Evolutionary conservation across 2,888 invertebrate genomes (phyloP).

Genomic region (Monochamus alternatus): DNA sequence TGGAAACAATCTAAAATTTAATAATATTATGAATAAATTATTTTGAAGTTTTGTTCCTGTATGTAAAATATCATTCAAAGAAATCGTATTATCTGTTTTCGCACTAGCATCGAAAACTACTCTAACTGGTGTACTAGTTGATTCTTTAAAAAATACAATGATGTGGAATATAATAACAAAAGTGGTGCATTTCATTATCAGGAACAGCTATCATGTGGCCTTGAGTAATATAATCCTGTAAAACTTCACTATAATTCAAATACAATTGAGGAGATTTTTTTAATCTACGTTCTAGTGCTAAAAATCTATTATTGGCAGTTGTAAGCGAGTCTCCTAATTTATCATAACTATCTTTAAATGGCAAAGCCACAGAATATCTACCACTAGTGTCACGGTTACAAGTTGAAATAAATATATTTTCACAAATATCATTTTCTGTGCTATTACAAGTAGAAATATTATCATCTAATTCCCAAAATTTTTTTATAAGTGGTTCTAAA

Average conservation of each 20-base stretch:
- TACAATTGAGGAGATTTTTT: neutral
- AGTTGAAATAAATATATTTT: constrained; percentile 8
- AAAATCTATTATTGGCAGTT: constrained; percentile 15
- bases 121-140: constrained; percentile 10
- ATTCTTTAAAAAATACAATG: constrained; percentile 15
- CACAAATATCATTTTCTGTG: constrained; percentile 13
- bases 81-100: constrained; percentile 14
- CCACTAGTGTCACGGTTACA: neutral
- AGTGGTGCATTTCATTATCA: neutral
- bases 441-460: neutral
- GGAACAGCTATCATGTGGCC: constrained; percentile 1
- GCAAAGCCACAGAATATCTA: constrained; percentile 1
- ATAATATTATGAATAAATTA: constrained; percentile 20
- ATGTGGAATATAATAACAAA: constrained; percentile 13
- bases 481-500: constrained; percentile 15
- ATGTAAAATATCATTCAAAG: constrained; percentile 29
- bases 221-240: constrained; percentile 1
- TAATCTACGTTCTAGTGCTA: constrained; percentile 2
- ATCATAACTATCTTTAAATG: neutral
- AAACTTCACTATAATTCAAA: constrained; percentile 1
- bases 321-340: constrained; percentile 1
- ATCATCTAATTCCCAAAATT: constrained; percentile 21
- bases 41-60: constrained; percentile 36
- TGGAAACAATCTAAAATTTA: constrained; percentile 29
- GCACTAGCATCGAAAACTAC: constrained; percentile 15